Conservation (phyloP, 2,888 invertebrate genomes). For the Gymnosoma rotundatum region DNA sequence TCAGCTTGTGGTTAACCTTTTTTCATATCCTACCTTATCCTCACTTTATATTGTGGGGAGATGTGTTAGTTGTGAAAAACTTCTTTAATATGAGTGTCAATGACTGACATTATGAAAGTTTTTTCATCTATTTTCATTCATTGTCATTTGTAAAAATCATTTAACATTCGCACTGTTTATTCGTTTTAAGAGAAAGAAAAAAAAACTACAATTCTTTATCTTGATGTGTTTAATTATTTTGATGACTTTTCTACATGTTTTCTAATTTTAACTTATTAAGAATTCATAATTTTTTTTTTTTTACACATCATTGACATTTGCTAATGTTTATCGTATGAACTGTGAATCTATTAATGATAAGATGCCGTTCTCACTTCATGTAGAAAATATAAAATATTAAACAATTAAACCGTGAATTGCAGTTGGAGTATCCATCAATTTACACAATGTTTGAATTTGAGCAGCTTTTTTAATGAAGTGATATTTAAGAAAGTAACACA, state of each 20-base stretch:
- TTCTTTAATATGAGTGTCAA: slow-evolving; percentile 52
- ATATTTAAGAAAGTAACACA: too few species aligned
- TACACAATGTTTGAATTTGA: too few species aligned
- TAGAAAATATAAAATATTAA: too few species aligned
- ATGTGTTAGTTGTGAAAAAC: slow-evolving; percentile 23
- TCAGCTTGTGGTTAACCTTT: slow-evolving; percentile 55
- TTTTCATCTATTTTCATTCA: slow-evolving; percentile 41
- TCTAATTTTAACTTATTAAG: slow-evolving; percentile 47
- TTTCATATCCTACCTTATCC: slow-evolving; percentile 5
- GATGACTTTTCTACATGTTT: slow-evolving; percentile 72
- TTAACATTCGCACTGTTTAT: slow-evolving; percentile 35
- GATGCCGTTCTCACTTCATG: too few species aligned
- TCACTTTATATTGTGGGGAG: not conserved
- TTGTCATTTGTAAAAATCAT: slow-evolving; percentile 55
- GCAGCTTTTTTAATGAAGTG: too few species aligned
- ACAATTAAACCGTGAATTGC: too few species aligned
- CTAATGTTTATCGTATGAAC: not conserved
- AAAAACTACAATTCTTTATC: slow-evolving; percentile 53
- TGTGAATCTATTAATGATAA: too few species aligned
- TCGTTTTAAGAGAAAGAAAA: not conserved
- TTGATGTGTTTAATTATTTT: slow-evolving; percentile 81
- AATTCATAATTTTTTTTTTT: slow-evolving; percentile 18
- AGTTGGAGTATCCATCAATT: too few species aligned
- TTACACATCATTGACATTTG: not conserved
- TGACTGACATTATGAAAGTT: slow-evolving; percentile 64